Conservation (phyloP, 2,113 vertebrate genomes). For the Narcine bancroftii region DNA sequence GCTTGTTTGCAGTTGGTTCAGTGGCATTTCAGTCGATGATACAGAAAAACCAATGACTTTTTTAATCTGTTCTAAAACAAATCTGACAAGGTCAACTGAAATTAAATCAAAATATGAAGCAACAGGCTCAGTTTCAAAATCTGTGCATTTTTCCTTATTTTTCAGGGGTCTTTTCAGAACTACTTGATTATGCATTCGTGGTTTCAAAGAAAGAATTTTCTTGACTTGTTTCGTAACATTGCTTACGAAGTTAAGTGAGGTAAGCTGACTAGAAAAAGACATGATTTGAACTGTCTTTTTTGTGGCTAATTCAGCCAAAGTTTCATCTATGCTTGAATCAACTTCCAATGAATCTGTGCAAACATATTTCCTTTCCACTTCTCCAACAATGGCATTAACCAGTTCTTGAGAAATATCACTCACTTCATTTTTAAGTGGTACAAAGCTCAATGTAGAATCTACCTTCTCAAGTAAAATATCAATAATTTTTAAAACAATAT, state of each 20-base stretch:
- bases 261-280: neutral
- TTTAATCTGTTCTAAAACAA: slow-evolving; percentile 24
- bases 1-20: neutral
- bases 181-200: slow-evolving; percentile 22
- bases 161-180: neutral
- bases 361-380: slow-evolving; percentile 25
- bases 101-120: slow-evolving; percentile 17
- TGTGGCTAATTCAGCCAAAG: neutral
- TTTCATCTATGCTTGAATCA: neutral
- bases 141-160: neutral
- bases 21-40: slow-evolving; percentile 1
- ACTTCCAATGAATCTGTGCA: slow-evolving; percentile 20
- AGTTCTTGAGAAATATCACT: slow-evolving; percentile 30
- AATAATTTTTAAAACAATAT: slow-evolving; percentile 17
- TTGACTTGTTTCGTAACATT: slow-evolving; percentile 11
- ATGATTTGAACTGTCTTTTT: neutral
- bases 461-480: slow-evolving; percentile 5
- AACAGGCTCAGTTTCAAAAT: neutral
- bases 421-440: neutral
- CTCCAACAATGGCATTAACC: slow-evolving; percentile 14
- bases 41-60: neutral
- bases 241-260: neutral
- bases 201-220: neutral
- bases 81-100: neutral
- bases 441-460: neutral